Evolutionary conservation across 2,888 invertebrate genomes (phyloP).

Genomic region (Drosophila yooni): DNA sequence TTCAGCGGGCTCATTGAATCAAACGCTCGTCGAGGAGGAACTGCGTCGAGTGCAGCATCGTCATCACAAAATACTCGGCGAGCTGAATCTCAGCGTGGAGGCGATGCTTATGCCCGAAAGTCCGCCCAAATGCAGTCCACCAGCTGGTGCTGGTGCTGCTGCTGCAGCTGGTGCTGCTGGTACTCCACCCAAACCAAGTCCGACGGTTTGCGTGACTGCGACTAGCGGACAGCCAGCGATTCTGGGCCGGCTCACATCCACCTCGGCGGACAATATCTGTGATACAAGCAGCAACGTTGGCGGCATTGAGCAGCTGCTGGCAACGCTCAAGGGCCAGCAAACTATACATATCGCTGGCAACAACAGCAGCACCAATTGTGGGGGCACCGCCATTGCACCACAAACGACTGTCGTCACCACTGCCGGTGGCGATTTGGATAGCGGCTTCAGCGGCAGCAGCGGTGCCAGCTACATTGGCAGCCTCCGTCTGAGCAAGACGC

Average conservation of each 20-base stretch:
- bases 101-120: slow-evolving; percentile 95
- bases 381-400: neutral
- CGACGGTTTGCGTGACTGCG: slow-evolving; percentile 79
- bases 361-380: neutral
- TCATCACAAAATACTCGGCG: slow-evolving; percentile 93
- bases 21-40: slow-evolving; percentile 92
- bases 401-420: neutral
- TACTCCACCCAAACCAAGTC: slow-evolving; percentile 51
- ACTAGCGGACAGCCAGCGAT: slow-evolving; percentile 76
- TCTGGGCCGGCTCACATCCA: slow-evolving; percentile 64
- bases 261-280: slow-evolving; percentile 87
- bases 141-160: slow-evolving; percentile 79
- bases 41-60: slow-evolving; percentile 92
- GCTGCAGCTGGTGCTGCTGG: slow-evolving; percentile 4
- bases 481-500: slow-evolving; percentile 86
- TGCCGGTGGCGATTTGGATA: slow-evolving; percentile 87
- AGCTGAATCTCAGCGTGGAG: slow-evolving; percentile 94
- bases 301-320: slow-evolving; percentile 88
- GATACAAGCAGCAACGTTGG: slow-evolving; percentile 85
- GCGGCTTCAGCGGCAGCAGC: slow-evolving; percentile 93
- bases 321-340: slow-evolving; percentile 44
- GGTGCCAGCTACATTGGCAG: slow-evolving; percentile 92
- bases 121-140: slow-evolving; percentile 85
- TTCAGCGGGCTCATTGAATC: slow-evolving; percentile 89
- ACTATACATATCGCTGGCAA: neutral